Evolutionary conservation across 1,140 invertebrate genomes (phyloP), one percentile per base, ranked within the genome.

Genomic region (Arion vulgaris): DNA sequence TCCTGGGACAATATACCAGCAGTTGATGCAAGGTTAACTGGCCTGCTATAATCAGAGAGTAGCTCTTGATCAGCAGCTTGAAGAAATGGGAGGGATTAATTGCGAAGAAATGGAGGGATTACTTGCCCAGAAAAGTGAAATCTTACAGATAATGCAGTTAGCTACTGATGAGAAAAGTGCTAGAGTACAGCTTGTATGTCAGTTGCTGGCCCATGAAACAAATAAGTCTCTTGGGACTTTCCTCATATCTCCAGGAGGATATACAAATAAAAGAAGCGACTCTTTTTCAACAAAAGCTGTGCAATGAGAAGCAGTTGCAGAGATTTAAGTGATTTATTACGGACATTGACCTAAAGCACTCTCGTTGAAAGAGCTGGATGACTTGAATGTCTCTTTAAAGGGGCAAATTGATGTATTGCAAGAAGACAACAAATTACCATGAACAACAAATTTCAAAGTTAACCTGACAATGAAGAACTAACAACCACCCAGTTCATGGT

Each of bases 401-500:
- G 19, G 45, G 32, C 32, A 75, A 32, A n/a, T 34, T 51, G n/a
- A 75, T 32, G 32, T 19, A 34, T 66, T 78, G 57, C 51, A 62
- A 66, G 51, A 62, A 49, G 15, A 38, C 51, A 66, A 66, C n/a
- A 34, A 1, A 34, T 36, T 28, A 39, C 32, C 66, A 45, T 62
- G 39, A 80, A 66, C 62, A 49, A 26, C 41, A 26, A 36, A 36
- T 79, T 0, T 79, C 51, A 49, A 38, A 26, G n/a, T 39, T 80
- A 71, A 2, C 15, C 45, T 49, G 76, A 79, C 17, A 39, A 9
- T 41, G 36, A 66, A 23, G 76, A 79, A n/a, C 28, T 32, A 5
- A 68, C 36, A 19, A 26, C 23, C 36, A 66, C 76, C 38, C 62
- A 80, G n/a, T 62, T 69, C 32, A 34, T 71, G 68, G 28, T 75